phyloP scores from a whole-genome alignment of 2,113 vertebrate species.

The Reinhardtius hippoglossoides region DNA sequence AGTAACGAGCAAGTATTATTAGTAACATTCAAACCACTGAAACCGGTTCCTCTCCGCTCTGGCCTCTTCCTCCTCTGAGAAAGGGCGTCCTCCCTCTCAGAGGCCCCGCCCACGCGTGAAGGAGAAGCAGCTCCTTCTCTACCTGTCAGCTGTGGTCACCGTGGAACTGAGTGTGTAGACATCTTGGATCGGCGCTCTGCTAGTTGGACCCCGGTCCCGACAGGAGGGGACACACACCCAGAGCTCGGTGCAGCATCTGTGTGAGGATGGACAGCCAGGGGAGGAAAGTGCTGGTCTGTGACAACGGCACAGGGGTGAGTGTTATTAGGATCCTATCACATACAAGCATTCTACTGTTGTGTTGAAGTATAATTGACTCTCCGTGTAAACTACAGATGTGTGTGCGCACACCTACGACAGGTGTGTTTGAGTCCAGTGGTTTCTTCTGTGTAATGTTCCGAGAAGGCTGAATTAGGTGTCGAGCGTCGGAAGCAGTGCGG shows the following conservation, averaged over 20 bases:
- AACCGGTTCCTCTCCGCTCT: too few species aligned
- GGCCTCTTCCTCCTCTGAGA: background rate
- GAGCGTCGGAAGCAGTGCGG: background rate
- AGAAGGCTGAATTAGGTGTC: background rate
- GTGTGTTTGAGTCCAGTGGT: background rate
- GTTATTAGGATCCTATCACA: too few species aligned
- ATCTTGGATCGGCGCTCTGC: background rate
- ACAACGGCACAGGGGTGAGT: constrained; percentile 94
- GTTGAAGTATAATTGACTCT: too few species aligned
- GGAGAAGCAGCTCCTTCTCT: constrained; percentile 42
- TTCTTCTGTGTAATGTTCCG: background rate
- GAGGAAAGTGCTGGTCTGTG: constrained; percentile 94
- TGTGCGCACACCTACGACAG: background rate
- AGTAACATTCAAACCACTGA: too few species aligned
- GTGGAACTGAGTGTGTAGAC: constrained; percentile 15
- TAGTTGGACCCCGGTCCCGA: constrained; percentile 19
- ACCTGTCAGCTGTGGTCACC: constrained; percentile 20
- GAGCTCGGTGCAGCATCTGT: background rate
- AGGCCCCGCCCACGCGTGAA: constrained; percentile 38
- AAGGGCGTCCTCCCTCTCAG: constrained; percentile 25
- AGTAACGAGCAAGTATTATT: too few species aligned
- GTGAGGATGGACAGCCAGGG: constrained; percentile 89
- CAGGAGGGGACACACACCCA: constrained; percentile 15
- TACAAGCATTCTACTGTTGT: too few species aligned
- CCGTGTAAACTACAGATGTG: too few species aligned